phyloP scores from a whole-genome alignment of 2,797 vertebrate genomes.

The Heliangelus exortis region DNA sequence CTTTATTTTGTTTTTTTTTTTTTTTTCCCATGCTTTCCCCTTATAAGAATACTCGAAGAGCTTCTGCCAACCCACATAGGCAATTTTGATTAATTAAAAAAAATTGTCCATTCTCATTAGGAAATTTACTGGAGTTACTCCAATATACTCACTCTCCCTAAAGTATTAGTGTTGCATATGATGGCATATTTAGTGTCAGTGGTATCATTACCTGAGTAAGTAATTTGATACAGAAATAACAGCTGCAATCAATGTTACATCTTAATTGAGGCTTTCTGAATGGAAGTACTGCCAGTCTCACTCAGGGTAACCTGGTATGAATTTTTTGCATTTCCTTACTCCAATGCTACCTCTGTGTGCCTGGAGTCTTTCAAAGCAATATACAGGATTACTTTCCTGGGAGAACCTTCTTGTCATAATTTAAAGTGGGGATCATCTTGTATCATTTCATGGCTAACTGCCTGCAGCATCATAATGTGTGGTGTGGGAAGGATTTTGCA shows the following conservation, averaged over 20 bases:
- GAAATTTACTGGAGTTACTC: not conserved
- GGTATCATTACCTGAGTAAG: not conserved
- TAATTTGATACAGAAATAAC: not conserved
- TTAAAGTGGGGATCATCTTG: not conserved
- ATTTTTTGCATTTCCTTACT: not conserved
- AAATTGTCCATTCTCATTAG: fast-evolving
- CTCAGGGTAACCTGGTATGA: not conserved
- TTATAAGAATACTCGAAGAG: not conserved
- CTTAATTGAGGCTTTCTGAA: not conserved
- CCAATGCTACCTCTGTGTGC: not conserved
- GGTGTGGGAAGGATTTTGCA: not conserved
- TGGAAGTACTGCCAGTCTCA: not conserved
- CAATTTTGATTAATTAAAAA: not conserved
- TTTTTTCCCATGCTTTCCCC: not conserved
- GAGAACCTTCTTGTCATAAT: not conserved
- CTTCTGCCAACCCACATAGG: not conserved
- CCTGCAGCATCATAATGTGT: not conserved
- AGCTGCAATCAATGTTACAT: not conserved
- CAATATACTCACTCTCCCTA: not conserved
- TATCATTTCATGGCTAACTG: not conserved
- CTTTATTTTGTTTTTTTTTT: not conserved
- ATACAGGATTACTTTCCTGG: not conserved
- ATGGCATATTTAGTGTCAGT: not conserved
- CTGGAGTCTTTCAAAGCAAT: not conserved
- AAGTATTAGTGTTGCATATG: not conserved